Conservation (phyloP, 2,113 vertebrate genomes). For the Harpagus bidentatus region DNA sequence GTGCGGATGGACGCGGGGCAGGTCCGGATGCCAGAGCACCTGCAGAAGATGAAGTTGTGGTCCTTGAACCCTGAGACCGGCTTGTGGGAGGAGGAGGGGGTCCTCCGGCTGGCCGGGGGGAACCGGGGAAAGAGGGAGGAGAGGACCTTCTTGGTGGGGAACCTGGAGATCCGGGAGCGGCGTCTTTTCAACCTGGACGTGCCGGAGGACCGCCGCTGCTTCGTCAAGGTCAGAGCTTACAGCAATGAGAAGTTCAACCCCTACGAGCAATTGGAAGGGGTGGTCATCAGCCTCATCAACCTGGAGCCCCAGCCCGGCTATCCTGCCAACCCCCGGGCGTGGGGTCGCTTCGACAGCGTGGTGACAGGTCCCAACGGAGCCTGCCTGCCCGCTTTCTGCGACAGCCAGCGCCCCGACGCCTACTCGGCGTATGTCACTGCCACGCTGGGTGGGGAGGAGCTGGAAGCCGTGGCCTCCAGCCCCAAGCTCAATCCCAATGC, state of each 20-base stretch:
- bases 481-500: conserved; percentile 83
- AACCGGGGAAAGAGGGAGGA: conserved; percentile 85
- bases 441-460: conserved; percentile 90
- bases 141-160: conserved; percentile 90
- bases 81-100: conserved; percentile 90
- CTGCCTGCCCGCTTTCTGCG: conserved; percentile 94
- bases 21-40: conserved; percentile 87
- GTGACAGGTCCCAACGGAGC: conserved; percentile 92
- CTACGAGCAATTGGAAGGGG: conserved; percentile 89
- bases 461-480: conserved; percentile 89
- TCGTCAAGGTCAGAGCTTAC: conserved; percentile 93
- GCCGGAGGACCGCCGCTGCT: conserved; percentile 94
- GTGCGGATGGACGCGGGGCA: conserved; percentile 85
- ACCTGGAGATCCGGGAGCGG: conserved; percentile 91
- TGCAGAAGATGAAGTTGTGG: conserved; percentile 91
- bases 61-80: conserved; percentile 89
- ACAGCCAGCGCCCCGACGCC: conserved; percentile 79
- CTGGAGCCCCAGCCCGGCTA: conserved; percentile 90
- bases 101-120: conserved; percentile 60
- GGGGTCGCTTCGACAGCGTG: conserved; percentile 97
- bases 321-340: conserved; percentile 88
- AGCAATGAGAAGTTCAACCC: conserved; percentile 90
- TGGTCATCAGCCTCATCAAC: conserved; percentile 89
- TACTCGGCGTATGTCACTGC: conserved; percentile 91
- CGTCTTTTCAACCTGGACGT: conserved; percentile 96